These are phyloP conservation scores for Clarias fuscus DNA, from an alignment of 2,797 vertebrate species.

Conservation along the genomic window DNA sequence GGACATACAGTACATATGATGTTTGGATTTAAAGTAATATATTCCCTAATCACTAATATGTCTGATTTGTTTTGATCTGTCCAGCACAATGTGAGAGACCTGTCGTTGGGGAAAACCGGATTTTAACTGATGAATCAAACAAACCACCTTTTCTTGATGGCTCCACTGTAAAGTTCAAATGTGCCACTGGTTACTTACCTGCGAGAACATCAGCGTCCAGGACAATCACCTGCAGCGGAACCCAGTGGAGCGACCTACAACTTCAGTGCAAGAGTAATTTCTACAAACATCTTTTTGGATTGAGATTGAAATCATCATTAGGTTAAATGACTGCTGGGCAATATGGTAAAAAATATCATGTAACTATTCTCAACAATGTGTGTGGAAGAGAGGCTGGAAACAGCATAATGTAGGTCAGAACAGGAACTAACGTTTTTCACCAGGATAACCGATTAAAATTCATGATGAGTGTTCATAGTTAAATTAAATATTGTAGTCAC, in stretches of 20 bases:
- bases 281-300: not conserved
- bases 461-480: not conserved
- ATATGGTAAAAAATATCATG: not conserved
- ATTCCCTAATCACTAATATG: not conserved
- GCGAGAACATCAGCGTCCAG: fast-evolving
- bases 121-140: not conserved
- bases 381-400: not conserved
- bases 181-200: not conserved
- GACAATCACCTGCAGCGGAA: constrained; percentile 53
- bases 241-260: constrained; percentile 28
- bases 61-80: constrained; percentile 12
- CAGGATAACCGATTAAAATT: not conserved
- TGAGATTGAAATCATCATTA: not conserved
- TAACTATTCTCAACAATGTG: no score
- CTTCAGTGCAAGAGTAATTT: constrained; percentile 62
- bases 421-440: not conserved
- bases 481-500: not conserved
- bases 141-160: not conserved
- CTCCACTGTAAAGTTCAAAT: constrained; percentile 13
- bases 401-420: not conserved
- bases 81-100: constrained; percentile 58
- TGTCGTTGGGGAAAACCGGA: not conserved
- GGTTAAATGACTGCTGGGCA: not conserved
- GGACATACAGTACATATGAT: not conserved
- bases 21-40: not conserved